phyloP scores from a whole-genome alignment of 2,797 vertebrate species.

The Acrocephalus scirpaceus region DNA sequence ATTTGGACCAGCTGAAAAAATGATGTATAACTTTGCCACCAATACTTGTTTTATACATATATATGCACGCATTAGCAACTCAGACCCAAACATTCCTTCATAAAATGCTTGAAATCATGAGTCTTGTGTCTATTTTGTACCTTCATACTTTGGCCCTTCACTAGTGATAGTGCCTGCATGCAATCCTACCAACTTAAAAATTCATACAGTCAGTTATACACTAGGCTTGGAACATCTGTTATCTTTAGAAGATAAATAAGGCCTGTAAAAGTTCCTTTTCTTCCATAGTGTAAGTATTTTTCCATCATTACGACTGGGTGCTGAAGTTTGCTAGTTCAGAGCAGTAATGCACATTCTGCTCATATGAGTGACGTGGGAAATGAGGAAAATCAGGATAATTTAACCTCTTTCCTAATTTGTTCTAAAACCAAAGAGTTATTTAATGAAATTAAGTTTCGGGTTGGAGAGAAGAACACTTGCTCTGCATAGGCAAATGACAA shows the following conservation, averaged over 20 bases:
- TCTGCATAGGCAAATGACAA: conserved; percentile 18
- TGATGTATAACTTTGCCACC: not conserved
- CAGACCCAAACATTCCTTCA: not conserved
- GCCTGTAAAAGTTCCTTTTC: not conserved
- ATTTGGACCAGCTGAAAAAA: not conserved
- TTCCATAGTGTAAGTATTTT: conserved; percentile 23
- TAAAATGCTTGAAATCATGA: not conserved
- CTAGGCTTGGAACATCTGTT: conserved; percentile 27
- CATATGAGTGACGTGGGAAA: not conserved
- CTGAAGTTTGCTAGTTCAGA: not conserved
- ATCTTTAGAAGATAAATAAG: conserved; percentile 48
- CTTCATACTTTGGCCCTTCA: not conserved
- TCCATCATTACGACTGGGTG: not conserved
- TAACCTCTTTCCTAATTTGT: conserved; percentile 7
- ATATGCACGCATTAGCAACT: not conserved
- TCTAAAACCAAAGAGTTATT: conserved; percentile 34
- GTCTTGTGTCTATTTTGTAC: not conserved
- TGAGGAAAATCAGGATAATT: conserved; percentile 1
- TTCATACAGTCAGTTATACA: not conserved
- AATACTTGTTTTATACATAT: not conserved
- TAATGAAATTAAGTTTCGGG: conserved; percentile 17
- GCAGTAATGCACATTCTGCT: not conserved
- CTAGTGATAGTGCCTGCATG: not conserved
- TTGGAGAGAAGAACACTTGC: conserved; percentile 19
- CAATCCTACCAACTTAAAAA: conserved; percentile 19